Percentiles rank a stretch among this genome's conserved stretches.
Evolutionary conservation across 1,140 invertebrate species (phyloP).

Genomic region (Aphaenogaster floridana): DNA sequence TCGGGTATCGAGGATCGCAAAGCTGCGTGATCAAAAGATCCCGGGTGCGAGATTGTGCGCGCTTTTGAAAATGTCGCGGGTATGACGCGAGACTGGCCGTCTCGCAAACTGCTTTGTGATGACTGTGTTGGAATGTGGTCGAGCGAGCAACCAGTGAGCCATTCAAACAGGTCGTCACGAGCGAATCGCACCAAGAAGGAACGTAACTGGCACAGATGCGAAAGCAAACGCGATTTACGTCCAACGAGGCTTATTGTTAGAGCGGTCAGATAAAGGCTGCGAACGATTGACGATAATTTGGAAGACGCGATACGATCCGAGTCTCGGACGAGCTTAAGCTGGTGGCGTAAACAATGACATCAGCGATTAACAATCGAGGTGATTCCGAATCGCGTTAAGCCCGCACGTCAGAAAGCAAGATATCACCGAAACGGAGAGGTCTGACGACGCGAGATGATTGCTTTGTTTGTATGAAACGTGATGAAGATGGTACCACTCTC

Average conservation of each 20-base stretch:
- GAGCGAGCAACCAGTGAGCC: background rate
- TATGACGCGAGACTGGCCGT: background rate
- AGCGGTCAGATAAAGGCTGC: background rate
- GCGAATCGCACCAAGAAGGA: background rate
- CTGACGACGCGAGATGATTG: slow-evolving; percentile 33
- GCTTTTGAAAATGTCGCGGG: slow-evolving; percentile 12
- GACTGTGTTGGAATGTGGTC: background rate
- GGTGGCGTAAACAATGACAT: slow-evolving; percentile 57
- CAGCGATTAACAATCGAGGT: slow-evolving; percentile 29
- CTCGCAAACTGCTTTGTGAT: background rate
- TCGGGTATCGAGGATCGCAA: slow-evolving; percentile 59
- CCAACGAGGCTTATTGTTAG: background rate
- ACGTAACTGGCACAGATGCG: background rate
- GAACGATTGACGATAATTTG: slow-evolving; percentile 63
- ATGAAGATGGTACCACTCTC: slow-evolving; percentile 43
- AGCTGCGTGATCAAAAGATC: slow-evolving; percentile 32
- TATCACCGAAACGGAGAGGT: slow-evolving; percentile 45
- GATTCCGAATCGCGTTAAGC: slow-evolving; percentile 11
- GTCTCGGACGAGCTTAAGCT: slow-evolving; percentile 61
- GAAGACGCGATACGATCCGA: slow-evolving; percentile 76
- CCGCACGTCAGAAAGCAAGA: background rate
- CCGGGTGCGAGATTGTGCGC: slow-evolving; percentile 69
- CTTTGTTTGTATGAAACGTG: background rate
- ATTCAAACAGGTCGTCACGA: background rate
- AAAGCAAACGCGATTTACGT: slow-evolving; percentile 5